A percentile compares a stretch with the other conserved stretches of the same genome.
Evolutionary conservation across 2,888 invertebrate species (phyloP).

Genomic region (Ariolimax columbianus): DNA sequence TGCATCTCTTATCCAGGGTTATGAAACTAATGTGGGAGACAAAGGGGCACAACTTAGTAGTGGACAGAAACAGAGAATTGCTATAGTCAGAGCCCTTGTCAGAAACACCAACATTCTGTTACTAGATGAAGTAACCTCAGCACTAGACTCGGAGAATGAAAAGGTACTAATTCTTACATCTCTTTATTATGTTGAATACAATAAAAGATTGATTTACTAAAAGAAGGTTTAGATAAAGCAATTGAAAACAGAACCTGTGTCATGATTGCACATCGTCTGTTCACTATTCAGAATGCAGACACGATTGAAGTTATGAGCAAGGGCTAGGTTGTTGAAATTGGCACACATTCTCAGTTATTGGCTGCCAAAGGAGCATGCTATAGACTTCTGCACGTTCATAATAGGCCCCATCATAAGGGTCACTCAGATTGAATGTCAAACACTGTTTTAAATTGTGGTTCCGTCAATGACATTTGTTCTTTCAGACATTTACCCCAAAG

Average conservation of each 20-base stretch:
- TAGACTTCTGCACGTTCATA: conserved; percentile 69
- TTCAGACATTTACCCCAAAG: no score
- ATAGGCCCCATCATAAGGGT: conserved; percentile 47
- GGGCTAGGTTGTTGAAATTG: conserved; percentile 73
- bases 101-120: conserved; percentile 78
- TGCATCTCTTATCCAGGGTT: conserved; percentile 38
- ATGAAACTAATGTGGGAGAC: conserved; percentile 51
- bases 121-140: conserved; percentile 79
- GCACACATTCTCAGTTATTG: conserved; percentile 73
- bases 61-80: conserved; percentile 80
- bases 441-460: no score
- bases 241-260: conserved; percentile 88
- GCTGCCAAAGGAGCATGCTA: conserved; percentile 72
- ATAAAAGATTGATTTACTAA: no score
- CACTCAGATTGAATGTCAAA: conserved; percentile 2
- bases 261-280: conserved; percentile 91
- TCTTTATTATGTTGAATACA: no score
- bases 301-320: conserved; percentile 78
- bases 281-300: conserved; percentile 90
- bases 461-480: no score
- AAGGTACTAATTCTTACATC: conserved; percentile 35
- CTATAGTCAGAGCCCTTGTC: conserved; percentile 79
- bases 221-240: conserved; percentile 90
- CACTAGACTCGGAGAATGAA: conserved; percentile 78
- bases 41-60: conserved; percentile 63